phyloP scores from a whole-genome alignment of 2,888 invertebrate species.

The Mycalesis mineus region DNA sequence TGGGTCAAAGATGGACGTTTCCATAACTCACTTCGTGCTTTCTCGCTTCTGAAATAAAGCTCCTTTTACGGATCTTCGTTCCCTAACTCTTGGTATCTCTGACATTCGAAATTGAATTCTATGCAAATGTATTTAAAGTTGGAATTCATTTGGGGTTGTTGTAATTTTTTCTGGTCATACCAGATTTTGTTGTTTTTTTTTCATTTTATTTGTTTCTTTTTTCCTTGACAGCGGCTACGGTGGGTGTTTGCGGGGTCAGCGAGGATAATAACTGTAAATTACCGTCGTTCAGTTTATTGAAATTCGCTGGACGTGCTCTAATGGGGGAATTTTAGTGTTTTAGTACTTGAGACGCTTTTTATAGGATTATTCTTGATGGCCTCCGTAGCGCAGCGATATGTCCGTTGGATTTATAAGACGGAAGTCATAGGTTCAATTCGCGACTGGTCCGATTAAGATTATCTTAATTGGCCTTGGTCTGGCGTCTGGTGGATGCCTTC shows the following conservation, averaged over 20 bases:
- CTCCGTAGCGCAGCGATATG: too few relatives aligned
- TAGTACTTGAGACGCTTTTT: conserved; percentile 2
- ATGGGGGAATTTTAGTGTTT: conserved; percentile 53
- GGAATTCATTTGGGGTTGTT: conserved; percentile 36
- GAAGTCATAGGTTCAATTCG: too few relatives aligned
- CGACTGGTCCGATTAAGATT: too few relatives aligned
- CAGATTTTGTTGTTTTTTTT: conserved; percentile 64
- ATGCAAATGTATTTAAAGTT: conserved; percentile 39
- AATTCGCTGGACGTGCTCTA: conserved; percentile 65
- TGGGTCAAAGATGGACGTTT: conserved; percentile 39
- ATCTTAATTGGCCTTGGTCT: too few relatives aligned
- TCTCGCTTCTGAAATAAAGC: conserved; percentile 75
- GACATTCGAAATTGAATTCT: conserved; percentile 37
- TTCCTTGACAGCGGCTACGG: conserved; percentile 66
- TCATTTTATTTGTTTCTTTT: conserved; percentile 34
- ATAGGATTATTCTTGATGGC: conserved; percentile 2
- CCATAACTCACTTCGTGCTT: conserved; percentile 75
- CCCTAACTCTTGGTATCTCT: conserved; percentile 37
- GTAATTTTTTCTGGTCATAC: conserved; percentile 66
- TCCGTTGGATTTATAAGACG: too few relatives aligned
- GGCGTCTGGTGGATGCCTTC: too few relatives aligned
- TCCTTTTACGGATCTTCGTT: conserved; percentile 62
- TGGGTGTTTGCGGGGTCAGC: conserved; percentile 77
- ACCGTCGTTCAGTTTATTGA: conserved; percentile 74
- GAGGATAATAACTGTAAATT: conserved; percentile 77